phyloP scores from a whole-genome alignment of 2,888 invertebrate species.

The Lasioglossum villosulum region DNA sequence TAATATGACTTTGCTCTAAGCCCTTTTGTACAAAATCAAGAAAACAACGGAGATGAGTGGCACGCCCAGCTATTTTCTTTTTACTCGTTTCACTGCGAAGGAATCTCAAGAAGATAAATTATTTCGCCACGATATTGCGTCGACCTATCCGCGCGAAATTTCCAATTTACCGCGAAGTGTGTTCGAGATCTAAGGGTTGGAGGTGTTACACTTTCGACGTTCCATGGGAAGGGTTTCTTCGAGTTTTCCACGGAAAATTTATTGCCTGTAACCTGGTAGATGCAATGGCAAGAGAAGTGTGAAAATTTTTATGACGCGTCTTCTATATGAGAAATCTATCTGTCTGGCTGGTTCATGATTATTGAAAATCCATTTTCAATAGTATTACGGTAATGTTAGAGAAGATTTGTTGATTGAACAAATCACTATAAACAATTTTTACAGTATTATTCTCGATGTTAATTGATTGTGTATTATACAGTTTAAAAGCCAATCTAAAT shows the following conservation, averaged over 20 bases:
- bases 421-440: no score
- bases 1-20: not conserved
- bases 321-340: not conserved
- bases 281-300: not conserved
- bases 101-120: slow-evolving; percentile 29
- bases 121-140: slow-evolving; percentile 39
- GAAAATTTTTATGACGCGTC: not conserved
- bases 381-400: not conserved
- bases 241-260: not conserved
- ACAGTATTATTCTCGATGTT: no score
- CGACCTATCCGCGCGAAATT: slow-evolving; percentile 30
- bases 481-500: no score
- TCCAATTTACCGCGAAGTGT: slow-evolving; percentile 41
- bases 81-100: not conserved
- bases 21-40: not conserved
- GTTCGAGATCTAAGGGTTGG: not conserved
- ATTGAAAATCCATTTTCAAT: not conserved
- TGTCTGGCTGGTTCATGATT: not conserved
- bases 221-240: not conserved
- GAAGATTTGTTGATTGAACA: no score
- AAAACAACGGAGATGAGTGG: not conserved
- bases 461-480: not conserved
- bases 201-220: not conserved
- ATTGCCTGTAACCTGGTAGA: not conserved
- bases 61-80: not conserved